These are phyloP conservation scores for Drosophila erecta DNA, from an alignment of 1,140 invertebrate species.

Conservation along the genomic window DNA sequence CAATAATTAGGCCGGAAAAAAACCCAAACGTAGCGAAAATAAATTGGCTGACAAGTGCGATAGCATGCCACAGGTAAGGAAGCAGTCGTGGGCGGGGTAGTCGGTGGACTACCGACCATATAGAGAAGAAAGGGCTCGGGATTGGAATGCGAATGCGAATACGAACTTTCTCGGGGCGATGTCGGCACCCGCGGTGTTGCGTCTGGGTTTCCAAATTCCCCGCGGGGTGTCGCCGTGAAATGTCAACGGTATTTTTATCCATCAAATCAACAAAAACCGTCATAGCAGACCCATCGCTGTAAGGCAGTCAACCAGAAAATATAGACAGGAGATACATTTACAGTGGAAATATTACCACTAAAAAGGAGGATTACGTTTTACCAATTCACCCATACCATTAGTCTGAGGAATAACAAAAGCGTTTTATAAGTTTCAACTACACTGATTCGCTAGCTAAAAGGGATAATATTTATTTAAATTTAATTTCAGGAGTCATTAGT, in stretches of 20 bases:
- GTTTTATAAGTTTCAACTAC: too few species aligned
- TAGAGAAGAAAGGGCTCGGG: constrained; percentile 13
- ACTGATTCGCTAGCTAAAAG: too few species aligned
- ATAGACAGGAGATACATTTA: constrained; percentile 1
- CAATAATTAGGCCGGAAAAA: constrained; percentile 72
- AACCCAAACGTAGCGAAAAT: constrained; percentile 48
- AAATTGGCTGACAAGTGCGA: constrained; percentile 76
- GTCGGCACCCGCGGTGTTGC: constrained; percentile 38
- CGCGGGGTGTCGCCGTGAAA: constrained; percentile 43
- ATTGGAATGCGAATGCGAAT: constrained; percentile 37
- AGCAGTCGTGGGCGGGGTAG: constrained; percentile 4
- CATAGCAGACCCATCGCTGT: constrained; percentile 22
- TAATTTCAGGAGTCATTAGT: too few species aligned
- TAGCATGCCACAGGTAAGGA: constrained; percentile 43
- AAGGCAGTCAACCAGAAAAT: neutral
- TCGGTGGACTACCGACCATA: neutral
- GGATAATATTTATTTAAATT: too few species aligned
- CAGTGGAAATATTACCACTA: too few species aligned
- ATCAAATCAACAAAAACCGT: constrained; percentile 48
- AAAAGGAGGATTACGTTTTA: too few species aligned
- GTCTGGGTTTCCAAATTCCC: constrained; percentile 18
- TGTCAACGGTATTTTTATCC: constrained; percentile 78
- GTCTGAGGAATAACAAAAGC: too few species aligned
- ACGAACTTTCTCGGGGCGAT: constrained; percentile 22
- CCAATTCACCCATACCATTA: too few species aligned